phyloP scores from a whole-genome alignment of 2,797 vertebrate genomes.

The Neopelma chrysocephalum region DNA sequence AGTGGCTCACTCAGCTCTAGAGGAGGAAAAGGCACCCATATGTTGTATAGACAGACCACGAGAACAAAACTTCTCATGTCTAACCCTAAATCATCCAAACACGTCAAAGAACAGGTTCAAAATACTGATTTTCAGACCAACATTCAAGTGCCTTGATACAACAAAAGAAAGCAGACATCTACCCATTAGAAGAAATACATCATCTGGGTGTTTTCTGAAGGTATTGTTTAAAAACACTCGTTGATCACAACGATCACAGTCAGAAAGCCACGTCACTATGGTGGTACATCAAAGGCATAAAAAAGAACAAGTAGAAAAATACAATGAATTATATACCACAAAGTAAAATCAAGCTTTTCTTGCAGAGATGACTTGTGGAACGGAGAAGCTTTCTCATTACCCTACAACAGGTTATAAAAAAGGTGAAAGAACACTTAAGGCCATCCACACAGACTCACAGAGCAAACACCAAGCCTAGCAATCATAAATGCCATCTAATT shows the following conservation, averaged over 20 bases:
- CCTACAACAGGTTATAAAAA: neutral
- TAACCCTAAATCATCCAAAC: neutral
- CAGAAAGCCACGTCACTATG: neutral
- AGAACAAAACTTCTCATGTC: neutral
- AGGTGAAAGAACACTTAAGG: neutral
- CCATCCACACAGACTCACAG: neutral
- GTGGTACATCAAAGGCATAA: neutral
- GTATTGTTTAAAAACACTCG: neutral
- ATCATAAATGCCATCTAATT: neutral
- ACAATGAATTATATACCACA: neutral
- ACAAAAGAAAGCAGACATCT: neutral
- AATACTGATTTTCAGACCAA: neutral
- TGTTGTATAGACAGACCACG: neutral
- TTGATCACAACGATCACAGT: neutral
- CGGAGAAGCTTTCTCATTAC: neutral
- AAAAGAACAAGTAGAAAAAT: neutral
- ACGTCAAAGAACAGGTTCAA: neutral
- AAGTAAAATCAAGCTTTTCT: neutral
- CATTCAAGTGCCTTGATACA: neutral
- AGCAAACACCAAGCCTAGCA: neutral
- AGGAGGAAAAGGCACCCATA: neutral
- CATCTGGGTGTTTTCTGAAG: neutral
- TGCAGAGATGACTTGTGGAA: neutral
- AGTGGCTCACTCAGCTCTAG: neutral
- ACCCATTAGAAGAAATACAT: neutral